A percentile compares a stretch with the other conserved stretches of the same genome.
These are phyloP conservation scores for Pomatorhinus ruficollis DNA, from an alignment of 2,113 vertebrate genomes.

Conservation along the genomic window DNA sequence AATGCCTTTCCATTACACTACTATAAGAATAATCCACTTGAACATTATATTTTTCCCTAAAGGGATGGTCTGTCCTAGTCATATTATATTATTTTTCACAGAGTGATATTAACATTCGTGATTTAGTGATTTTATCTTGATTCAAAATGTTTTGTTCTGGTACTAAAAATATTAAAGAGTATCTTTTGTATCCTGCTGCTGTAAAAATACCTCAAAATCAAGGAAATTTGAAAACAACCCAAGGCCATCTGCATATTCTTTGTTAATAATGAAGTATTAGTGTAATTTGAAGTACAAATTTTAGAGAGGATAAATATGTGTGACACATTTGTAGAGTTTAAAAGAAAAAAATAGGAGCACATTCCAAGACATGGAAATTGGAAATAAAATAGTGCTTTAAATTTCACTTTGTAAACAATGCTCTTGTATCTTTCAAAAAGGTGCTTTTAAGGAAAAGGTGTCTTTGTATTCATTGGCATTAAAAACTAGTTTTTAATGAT, in stretches of 20 bases:
- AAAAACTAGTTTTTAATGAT: background rate
- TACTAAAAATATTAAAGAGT: constrained; percentile 43
- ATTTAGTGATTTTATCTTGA: constrained; percentile 64
- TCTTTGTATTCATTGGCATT: background rate
- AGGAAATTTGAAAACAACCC: background rate
- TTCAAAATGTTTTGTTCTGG: constrained; percentile 69
- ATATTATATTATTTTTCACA: constrained; percentile 66
- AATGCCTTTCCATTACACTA: constrained; percentile 64
- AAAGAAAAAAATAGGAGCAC: background rate
- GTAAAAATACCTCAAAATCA: background rate
- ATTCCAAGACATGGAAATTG: background rate
- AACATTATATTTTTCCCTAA: constrained; percentile 71
- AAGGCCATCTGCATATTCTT: background rate
- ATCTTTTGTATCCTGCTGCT: constrained; percentile 48
- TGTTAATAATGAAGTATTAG: constrained; percentile 28
- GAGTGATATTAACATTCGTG: constrained; percentile 67
- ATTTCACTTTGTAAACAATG: constrained; percentile 28
- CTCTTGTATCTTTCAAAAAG: background rate
- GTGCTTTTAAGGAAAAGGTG: background rate
- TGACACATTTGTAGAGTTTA: background rate
- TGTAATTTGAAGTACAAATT: constrained; percentile 44
- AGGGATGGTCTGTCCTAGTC: constrained; percentile 63
- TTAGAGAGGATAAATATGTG: background rate
- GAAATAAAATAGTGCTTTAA: constrained; percentile 31
- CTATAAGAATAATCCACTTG: constrained; percentile 72